A percentile compares a stretch with the other conserved stretches of the same genome.
Conservation (phyloP, 2,888 invertebrate species). For the Liopterus haemorrhoidalis region DNA sequence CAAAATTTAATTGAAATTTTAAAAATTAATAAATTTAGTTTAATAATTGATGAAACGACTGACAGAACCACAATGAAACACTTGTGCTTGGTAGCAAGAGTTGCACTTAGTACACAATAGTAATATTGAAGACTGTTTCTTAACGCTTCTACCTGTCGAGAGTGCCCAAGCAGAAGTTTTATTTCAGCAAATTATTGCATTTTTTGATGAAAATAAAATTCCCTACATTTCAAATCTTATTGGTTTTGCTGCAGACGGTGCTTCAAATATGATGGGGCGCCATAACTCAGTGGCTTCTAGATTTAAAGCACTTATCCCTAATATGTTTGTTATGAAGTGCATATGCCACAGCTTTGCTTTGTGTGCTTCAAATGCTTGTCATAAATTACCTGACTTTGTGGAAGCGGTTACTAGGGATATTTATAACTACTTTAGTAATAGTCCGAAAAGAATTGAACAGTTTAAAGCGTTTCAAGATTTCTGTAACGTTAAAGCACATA, state of each 20-base stretch:
- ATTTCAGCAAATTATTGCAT: slow-evolving; percentile 13
- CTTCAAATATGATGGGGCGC: slow-evolving; percentile 12
- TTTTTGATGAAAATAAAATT: slow-evolving; percentile 9
- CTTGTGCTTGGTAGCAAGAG: slow-evolving; percentile 2
- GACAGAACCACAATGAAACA: slow-evolving; percentile 8
- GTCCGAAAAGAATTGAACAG: slow-evolving; percentile 6
- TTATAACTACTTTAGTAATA: slow-evolving; percentile 16
- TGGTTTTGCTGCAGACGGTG: slow-evolving; percentile 12
- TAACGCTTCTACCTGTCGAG: slow-evolving; percentile 12
- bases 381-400: slow-evolving; percentile 9
- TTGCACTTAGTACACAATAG: slow-evolving; percentile 2
- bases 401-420: slow-evolving; percentile 13
- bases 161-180: slow-evolving; percentile 14
- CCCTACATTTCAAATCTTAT: slow-evolving; percentile 1
- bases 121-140: slow-evolving; percentile 1
- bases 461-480: slow-evolving; percentile 15
- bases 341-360: slow-evolving; percentile 4
- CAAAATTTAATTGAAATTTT: background rate
- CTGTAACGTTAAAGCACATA: slow-evolving; percentile 17
- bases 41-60: slow-evolving; percentile 2
- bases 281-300: slow-evolving; percentile 1
- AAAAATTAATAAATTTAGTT: slow-evolving; percentile 6
- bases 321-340: slow-evolving; percentile 2
- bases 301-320: background rate
- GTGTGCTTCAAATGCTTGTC: slow-evolving; percentile 7